Conservation (phyloP, 37 sponge, comb jelly and placozoan genomes). For the Chondrosia reniformis region DNA sequence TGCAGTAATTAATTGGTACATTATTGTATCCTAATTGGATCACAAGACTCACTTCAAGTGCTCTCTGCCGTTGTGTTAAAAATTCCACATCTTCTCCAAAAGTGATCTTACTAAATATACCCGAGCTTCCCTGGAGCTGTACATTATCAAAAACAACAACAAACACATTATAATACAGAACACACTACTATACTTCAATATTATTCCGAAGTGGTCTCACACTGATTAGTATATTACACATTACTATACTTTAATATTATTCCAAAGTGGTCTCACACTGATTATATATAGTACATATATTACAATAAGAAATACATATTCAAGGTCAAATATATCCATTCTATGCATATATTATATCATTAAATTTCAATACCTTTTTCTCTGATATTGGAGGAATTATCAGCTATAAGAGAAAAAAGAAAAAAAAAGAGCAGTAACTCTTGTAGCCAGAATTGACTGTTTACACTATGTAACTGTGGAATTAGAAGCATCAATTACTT, state of each 20-base stretch:
- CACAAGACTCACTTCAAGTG: constrained; percentile 64
- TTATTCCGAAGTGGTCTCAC: background rate
- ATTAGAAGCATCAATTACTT: too few species aligned
- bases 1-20: too few species aligned
- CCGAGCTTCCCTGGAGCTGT: constrained; percentile 61
- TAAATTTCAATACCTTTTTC: constrained; percentile 59
- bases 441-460: too few species aligned
- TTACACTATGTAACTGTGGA: too few species aligned
- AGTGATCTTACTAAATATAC: constrained; percentile 61
- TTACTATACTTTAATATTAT: background rate
- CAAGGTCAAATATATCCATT: too few species aligned
- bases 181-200: background rate
- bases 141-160: background rate
- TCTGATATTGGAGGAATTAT: constrained; percentile 72
- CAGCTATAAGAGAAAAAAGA: constrained; percentile 21
- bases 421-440: background rate
- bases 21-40: too few species aligned
- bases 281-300: background rate
- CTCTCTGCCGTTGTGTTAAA: constrained; percentile 51
- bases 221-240: background rate
- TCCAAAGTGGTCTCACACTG: background rate
- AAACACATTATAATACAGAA: background rate
- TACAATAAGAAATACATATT: too few species aligned
- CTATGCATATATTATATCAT: too few species aligned
- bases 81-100: constrained; percentile 75